Conservation (phyloP, 2,113 vertebrate species). For the Pygoscelis adeliae region DNA sequence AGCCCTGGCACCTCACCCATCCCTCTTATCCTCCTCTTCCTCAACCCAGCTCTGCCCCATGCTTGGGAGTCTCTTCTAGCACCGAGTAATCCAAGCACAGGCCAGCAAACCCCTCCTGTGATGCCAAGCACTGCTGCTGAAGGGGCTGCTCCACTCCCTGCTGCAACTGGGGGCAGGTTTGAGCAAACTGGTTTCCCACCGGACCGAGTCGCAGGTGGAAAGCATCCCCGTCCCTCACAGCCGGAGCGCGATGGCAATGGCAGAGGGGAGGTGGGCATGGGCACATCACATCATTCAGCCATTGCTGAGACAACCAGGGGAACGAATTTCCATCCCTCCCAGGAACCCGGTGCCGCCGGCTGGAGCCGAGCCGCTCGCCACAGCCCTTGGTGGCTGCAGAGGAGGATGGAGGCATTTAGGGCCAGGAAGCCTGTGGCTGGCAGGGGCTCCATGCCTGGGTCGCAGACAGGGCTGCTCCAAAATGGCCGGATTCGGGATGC, state of each 20-base stretch:
- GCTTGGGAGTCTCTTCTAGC: not conserved
- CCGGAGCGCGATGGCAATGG: rapidly evolving
- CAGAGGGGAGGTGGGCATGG: not conserved
- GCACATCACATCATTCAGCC: not conserved
- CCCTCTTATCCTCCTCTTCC: not conserved
- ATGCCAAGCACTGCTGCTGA: not conserved
- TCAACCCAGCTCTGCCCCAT: not conserved
- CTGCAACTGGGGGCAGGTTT: not conserved
- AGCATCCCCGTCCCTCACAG: not conserved
- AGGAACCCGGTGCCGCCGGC: rapidly evolving
- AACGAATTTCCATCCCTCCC: not conserved
- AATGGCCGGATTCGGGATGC: not conserved
- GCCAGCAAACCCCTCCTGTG: rapidly evolving
- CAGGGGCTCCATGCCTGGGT: rapidly evolving
- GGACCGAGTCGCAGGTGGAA: not conserved
- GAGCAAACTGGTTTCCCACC: not conserved
- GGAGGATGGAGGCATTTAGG: not conserved
- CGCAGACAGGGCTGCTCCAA: not conserved
- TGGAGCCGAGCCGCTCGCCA: not conserved
- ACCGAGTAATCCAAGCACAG: rapidly evolving
- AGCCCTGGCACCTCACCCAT: not conserved
- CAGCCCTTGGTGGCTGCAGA: rapidly evolving
- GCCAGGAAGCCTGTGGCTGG: rapidly evolving
- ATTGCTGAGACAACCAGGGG: not conserved
- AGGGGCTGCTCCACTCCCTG: not conserved